A percentile compares a stretch with the other conserved stretches of the same genome.
These are phyloP conservation scores for Papilio aristodemus DNA, from an alignment of 1,140 invertebrate species.

Conservation along the genomic window DNA sequence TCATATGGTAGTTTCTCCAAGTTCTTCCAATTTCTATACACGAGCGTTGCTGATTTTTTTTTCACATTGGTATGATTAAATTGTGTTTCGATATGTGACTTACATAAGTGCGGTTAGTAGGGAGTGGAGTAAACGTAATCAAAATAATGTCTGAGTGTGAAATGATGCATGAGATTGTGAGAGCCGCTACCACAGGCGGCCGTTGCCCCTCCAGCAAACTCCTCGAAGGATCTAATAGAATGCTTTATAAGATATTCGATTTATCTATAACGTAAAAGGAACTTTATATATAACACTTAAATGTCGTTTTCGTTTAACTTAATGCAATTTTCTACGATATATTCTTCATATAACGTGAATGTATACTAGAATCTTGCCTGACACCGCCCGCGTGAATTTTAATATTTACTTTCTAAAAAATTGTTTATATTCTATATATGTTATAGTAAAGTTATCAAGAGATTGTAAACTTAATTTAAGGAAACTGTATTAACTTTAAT, in stretches of 20 bases:
- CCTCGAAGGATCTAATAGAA: slow-evolving; percentile 39
- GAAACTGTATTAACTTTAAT: too few species aligned
- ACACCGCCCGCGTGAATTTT: neutral
- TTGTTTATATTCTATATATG: too few species aligned
- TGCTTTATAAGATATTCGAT: slow-evolving; percentile 22
- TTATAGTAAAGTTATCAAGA: too few species aligned
- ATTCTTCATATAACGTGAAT: neutral
- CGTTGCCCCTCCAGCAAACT: slow-evolving; percentile 55
- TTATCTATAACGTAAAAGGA: neutral
- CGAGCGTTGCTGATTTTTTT: too few species aligned
- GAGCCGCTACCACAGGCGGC: slow-evolving; percentile 43
- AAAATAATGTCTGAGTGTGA: slow-evolving; percentile 64
- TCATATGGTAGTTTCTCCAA: too few species aligned
- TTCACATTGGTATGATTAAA: neutral
- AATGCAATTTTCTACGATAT: neutral
- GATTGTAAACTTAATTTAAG: too few species aligned
- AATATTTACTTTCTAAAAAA: too few species aligned
- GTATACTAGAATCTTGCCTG: neutral
- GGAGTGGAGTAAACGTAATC: slow-evolving; percentile 46
- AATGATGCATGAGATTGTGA: slow-evolving; percentile 71
- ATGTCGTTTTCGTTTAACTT: neutral
- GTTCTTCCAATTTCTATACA: too few species aligned
- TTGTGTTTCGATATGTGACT: neutral
- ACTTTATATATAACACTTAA: neutral
- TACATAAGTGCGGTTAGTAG: neutral